Base-by-base conservation (phyloP, 2,888 invertebrate species). In the Sialis fuliginosa region DNA sequence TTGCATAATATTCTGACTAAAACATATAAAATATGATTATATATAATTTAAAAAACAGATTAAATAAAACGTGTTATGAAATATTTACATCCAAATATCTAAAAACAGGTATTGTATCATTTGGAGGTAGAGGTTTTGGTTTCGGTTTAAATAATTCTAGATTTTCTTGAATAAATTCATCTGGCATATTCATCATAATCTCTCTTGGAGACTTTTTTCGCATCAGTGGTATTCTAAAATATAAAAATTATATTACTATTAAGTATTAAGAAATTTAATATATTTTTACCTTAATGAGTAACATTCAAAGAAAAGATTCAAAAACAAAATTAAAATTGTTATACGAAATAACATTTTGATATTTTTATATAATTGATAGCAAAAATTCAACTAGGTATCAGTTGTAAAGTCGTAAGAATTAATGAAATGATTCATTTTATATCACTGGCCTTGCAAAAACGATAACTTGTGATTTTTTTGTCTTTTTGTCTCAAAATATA, bases 1-100 rank as follows among this genome's bases (percentile, higher is more conserved):
- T 46, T 10, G 67, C 70, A 58, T 69, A 71, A 56, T 68, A 69
- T 56, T 72, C 69, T 35, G 60, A 56, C 71, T 72, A 52, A 8
- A 59, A 56, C 50, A 48, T 49, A n/a, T 45, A 49, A 46, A 42
- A 43, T 48, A 33, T 34, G 7, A 39, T 37, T 42, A 6, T 22
- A 32, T 10, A 33, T 44, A 22, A 10, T 3, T 31, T 9, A 42
- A 22, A 22, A 22, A 22, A 30, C 7, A 33, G 8, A 44, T 8
- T 45, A 33, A 42, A 31, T 32, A 44, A 10, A 45, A 47, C 12
- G n/a, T 47, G 6, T 43, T 39, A 31, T 33, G 13, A n/a, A 48
- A 33, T 50, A 60, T 64, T 61, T 60, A 67, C 66, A 55, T 67
- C 64, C 44, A 66, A 51, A 54, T 58, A 66, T 55, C 63, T 58